Percentiles rank a stretch among this genome's conserved stretches.
These are phyloP conservation scores for Sebastes minor DNA, from an alignment of 2,797 vertebrate genomes.

Conservation along the genomic window DNA sequence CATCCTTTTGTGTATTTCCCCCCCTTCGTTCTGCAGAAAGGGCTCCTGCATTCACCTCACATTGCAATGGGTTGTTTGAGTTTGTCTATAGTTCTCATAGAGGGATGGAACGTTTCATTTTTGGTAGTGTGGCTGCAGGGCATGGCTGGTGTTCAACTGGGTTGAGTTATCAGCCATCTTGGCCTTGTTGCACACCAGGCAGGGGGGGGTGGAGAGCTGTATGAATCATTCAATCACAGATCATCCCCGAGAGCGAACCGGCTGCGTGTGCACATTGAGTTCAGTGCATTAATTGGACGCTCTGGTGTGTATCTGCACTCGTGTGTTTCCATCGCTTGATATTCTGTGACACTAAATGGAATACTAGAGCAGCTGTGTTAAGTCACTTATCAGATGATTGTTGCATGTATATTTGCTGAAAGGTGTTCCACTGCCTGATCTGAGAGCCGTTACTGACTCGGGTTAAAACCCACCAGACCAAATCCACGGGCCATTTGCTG, in stretches of 20 bases:
- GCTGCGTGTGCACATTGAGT: neutral
- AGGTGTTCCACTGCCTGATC: neutral
- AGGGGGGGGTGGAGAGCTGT: conserved; percentile 17
- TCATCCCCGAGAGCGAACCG: conserved; percentile 20
- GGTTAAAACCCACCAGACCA: conserved; percentile 10
- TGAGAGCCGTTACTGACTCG: neutral
- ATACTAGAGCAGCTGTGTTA: neutral
- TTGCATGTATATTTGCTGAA: conserved; percentile 1
- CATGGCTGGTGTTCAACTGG: conserved; percentile 50
- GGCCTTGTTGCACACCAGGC: conserved; percentile 30
- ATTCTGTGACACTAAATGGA: neutral
- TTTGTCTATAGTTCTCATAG: conserved; percentile 32
- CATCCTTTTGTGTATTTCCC: neutral
- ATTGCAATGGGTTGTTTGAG: conserved; percentile 10
- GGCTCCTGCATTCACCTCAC: conserved; percentile 1
- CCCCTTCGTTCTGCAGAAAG: neutral
- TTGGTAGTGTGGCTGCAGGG: conserved; percentile 41
- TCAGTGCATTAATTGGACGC: conserved; percentile 17
- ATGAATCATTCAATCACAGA: conserved; percentile 42
- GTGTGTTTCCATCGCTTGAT: neutral
- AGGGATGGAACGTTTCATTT: conserved; percentile 53
- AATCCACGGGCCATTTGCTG: conserved; percentile 13
- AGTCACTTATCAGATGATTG: conserved; percentile 7
- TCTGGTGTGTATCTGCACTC: neutral
- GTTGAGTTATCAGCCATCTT: conserved; percentile 58